Conservation (phyloP, 2,113 vertebrate genomes). For the Apodemus sylvaticus region DNA sequence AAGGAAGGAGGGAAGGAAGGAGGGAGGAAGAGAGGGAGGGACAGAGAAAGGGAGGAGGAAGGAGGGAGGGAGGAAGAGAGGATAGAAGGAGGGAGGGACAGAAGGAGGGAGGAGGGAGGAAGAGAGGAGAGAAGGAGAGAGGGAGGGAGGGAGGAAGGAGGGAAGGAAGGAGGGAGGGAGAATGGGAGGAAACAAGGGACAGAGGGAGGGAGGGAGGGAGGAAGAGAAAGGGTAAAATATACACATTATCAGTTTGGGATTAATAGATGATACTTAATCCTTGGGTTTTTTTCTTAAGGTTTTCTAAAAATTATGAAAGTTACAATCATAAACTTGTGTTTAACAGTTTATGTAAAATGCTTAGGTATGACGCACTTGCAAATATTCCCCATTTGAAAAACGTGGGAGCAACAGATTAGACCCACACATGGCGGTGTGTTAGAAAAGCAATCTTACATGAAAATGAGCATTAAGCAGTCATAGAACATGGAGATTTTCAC, state of each 20-base stretch:
- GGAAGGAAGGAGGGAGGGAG: too few relatives aligned
- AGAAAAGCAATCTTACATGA: conserved; percentile 30
- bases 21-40: too few relatives aligned
- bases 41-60: too few relatives aligned
- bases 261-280: conserved; percentile 72
- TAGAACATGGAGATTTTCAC: conserved; percentile 34
- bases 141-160: background rate
- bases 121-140: background rate
- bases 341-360: conserved; percentile 75
- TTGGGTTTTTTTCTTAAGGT: conserved; percentile 30
- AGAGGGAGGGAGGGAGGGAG: background rate
- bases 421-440: background rate
- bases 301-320: conserved; percentile 73
- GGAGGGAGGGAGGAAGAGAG: too few relatives aligned
- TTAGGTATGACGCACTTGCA: conserved; percentile 45
- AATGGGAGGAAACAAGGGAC: too few relatives aligned
- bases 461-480: conserved; percentile 25
- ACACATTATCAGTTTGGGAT: conserved; percentile 68
- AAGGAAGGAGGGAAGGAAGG: too few relatives aligned
- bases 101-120: too few relatives aligned
- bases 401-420: conserved; percentile 3
- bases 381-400: conserved; percentile 43
- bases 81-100: too few relatives aligned
- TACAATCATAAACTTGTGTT: conserved; percentile 69
- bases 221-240: conserved; percentile 39